phyloP scores from a whole-genome alignment of 2,888 invertebrate species.

The Cerastoderma edule region DNA sequence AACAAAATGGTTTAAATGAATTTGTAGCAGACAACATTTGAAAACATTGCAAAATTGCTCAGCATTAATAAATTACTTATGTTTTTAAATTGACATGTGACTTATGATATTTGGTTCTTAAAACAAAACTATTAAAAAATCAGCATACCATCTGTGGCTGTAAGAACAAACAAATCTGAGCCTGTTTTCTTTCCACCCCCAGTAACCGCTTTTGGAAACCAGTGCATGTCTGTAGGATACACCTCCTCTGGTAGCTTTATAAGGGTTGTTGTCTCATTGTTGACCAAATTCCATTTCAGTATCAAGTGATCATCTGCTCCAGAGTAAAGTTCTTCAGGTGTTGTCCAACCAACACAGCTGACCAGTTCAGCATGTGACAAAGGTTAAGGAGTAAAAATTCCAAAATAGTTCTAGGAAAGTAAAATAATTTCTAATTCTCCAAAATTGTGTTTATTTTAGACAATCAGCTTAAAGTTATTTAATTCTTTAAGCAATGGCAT shows the following conservation, averaged over 20 bases:
- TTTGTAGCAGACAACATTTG: no score
- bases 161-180: slow-evolving; percentile 92
- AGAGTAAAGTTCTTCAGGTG: slow-evolving; percentile 96
- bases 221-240: slow-evolving; percentile 95
- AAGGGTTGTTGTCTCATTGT: slow-evolving; percentile 89
- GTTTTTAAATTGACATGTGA: no score
- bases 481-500: no score
- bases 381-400: slow-evolving; percentile 73
- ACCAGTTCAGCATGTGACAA: slow-evolving; percentile 88
- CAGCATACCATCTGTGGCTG: slow-evolving; percentile 93
- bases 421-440: no score
- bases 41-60: no score
- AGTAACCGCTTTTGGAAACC: slow-evolving; percentile 88
- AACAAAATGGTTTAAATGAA: no score
- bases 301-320: slow-evolving; percentile 97
- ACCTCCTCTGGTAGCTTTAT: slow-evolving; percentile 92
- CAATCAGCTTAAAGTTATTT: no score
- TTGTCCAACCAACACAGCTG: slow-evolving; percentile 96
- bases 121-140: no score
- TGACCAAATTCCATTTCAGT: slow-evolving; percentile 93
- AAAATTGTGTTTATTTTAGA: no score
- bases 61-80: no score
- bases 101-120: no score
- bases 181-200: slow-evolving; percentile 83
- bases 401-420: no score